A percentile compares a stretch with the other conserved stretches of the same genome.
phyloP scores from a whole-genome alignment of 2,888 invertebrate species.

The Lochmaea capreae region DNA sequence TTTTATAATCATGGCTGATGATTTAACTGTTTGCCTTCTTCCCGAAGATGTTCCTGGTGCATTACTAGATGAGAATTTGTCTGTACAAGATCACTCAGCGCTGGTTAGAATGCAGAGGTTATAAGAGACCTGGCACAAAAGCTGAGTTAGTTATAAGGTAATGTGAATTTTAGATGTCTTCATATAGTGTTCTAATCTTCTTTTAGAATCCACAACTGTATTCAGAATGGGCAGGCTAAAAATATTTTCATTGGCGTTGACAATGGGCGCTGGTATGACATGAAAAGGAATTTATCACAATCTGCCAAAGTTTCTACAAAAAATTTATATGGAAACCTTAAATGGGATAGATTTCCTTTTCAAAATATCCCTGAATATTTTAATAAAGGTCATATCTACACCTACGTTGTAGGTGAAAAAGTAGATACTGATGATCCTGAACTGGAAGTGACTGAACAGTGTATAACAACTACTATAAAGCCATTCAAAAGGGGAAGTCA shows the following conservation, averaged over 20 bases:
- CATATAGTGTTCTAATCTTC: neutral
- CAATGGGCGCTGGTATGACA: slow-evolving; percentile 7
- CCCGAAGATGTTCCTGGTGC: slow-evolving; percentile 15
- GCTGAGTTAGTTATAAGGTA: slow-evolving; percentile 13
- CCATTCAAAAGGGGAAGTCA: no score
- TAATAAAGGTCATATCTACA: slow-evolving; percentile 16
- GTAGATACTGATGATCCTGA: slow-evolving; percentile 7
- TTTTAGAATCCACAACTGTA: neutral
- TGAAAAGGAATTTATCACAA: slow-evolving; percentile 18
- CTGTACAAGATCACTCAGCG: slow-evolving; percentile 12
- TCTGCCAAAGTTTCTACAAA: neutral
- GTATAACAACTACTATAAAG: neutral
- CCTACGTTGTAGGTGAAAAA: slow-evolving; percentile 11
- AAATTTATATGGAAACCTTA: no score
- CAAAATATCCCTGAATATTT: no score
- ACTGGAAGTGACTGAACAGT: neutral
- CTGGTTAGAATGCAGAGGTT: slow-evolving; percentile 20
- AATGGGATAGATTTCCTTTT: no score
- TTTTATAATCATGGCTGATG: no score
- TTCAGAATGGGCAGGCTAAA: neutral
- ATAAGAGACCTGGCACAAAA: slow-evolving; percentile 8
- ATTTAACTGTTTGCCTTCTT: no score
- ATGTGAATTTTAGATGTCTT: neutral
- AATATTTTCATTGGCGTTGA: slow-evolving; percentile 3
- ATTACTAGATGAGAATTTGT: neutral